phyloP scores from a whole-genome alignment of 2,113 vertebrate species.

The Carollia perspicillata region DNA sequence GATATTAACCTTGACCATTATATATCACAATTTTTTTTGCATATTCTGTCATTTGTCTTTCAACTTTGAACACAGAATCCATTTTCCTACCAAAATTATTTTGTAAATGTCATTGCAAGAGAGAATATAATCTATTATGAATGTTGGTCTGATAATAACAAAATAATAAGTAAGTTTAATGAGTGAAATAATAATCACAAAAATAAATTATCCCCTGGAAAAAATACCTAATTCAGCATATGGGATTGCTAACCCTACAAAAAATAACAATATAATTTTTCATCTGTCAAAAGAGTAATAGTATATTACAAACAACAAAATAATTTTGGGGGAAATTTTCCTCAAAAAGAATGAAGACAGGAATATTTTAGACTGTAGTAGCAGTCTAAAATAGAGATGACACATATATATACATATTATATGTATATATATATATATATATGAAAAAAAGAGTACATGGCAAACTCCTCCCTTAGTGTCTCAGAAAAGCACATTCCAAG shows the following conservation, averaged over 20 bases:
- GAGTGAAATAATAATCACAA: constrained; percentile 10
- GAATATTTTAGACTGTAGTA: neutral
- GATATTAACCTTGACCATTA: neutral
- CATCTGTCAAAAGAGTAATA: neutral
- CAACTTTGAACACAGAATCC: constrained; percentile 25
- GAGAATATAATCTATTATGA: constrained; percentile 7
- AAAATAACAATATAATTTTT: constrained; percentile 14
- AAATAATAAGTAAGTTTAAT: constrained; percentile 24
- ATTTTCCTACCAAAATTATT: constrained; percentile 44
- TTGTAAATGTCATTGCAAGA: constrained; percentile 29
- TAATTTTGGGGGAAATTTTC: neutral
- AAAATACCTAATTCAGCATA: constrained; percentile 2
- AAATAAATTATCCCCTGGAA: constrained; percentile 26
- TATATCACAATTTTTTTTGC: neutral
- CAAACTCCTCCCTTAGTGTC: neutral
- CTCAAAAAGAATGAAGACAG: neutral
- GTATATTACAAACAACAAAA: neutral
- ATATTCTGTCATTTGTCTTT: constrained; percentile 39
- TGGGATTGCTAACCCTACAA: neutral
- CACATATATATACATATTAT: neutral
- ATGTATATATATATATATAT: neutral
- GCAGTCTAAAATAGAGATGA: neutral
- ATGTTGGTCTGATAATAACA: neutral
- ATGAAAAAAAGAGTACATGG: neutral
- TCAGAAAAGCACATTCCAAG: neutral